phyloP scores from a whole-genome alignment of 2,888 invertebrate genomes.

The Brachyopa scutellaris region DNA sequence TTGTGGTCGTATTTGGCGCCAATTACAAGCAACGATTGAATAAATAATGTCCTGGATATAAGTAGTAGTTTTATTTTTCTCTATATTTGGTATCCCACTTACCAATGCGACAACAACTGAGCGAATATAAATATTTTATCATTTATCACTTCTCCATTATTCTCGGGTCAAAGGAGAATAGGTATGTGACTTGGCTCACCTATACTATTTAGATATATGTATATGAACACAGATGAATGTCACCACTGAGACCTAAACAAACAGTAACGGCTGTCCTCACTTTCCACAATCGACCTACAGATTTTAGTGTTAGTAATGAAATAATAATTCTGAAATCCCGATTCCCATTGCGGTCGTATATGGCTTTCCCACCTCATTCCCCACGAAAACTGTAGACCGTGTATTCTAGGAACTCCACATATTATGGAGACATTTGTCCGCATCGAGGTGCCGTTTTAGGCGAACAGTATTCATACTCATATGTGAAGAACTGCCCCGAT shows the following conservation, averaged over 20 bases:
- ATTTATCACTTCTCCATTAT: slow-evolving; percentile 58
- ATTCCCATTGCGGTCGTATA: slow-evolving; percentile 62
- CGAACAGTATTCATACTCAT: too few relatives aligned
- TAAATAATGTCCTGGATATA: slow-evolving; percentile 35
- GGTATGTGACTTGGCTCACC: slow-evolving; percentile 16
- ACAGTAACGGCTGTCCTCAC: slow-evolving; percentile 40
- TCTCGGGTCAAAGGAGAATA: slow-evolving; percentile 21
- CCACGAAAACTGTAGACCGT: slow-evolving; percentile 32
- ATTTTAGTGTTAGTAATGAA: slow-evolving; percentile 65
- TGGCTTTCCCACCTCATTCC: slow-evolving; percentile 1
- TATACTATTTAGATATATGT: slow-evolving; percentile 11
- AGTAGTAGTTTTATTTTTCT: too few relatives aligned
- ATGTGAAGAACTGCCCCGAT: slow-evolving; percentile 29
- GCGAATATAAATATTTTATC: slow-evolving; percentile 55
- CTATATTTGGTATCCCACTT: slow-evolving; percentile 50
- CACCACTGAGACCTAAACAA: slow-evolving; percentile 43
- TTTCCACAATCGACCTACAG: slow-evolving; percentile 49
- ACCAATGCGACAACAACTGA: slow-evolving; percentile 30
- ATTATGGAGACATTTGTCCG: not conserved
- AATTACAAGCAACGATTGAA: slow-evolving; percentile 32
- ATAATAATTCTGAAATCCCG: slow-evolving; percentile 58
- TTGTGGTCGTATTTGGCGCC: not conserved
- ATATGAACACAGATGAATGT: slow-evolving; percentile 40
- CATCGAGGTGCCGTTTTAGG: slow-evolving; percentile 12
- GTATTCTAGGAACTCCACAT: slow-evolving; percentile 41